Evolutionary conservation across 1,140 invertebrate species (phyloP).

Genomic region (Acarapis woodi): DNA sequence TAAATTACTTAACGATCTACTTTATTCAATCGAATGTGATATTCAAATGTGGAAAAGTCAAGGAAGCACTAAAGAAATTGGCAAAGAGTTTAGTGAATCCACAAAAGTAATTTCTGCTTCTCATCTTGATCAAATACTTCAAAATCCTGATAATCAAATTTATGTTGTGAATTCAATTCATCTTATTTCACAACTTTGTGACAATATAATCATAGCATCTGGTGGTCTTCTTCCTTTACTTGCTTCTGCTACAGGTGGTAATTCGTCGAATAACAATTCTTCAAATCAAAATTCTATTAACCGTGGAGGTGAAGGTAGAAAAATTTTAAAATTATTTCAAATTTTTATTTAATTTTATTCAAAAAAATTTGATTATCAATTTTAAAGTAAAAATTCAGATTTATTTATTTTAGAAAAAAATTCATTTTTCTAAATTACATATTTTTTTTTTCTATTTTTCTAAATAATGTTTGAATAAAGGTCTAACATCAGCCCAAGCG

Average conservation of each 20-base stretch:
- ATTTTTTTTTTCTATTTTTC: too few species aligned
- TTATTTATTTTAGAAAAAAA: too few species aligned
- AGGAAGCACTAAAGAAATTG: not conserved
- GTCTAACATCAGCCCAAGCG: conserved; percentile 6
- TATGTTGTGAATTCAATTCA: conserved; percentile 98
- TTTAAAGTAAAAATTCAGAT: too few species aligned
- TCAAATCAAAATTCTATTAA: not conserved
- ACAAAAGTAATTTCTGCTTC: not conserved
- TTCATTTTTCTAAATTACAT: too few species aligned
- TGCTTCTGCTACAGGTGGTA: conserved; percentile 51
- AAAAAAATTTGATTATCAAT: too few species aligned
- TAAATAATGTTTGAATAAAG: conserved; percentile 3
- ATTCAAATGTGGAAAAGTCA: conserved; percentile 52
- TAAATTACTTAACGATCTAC: conserved; percentile 70
- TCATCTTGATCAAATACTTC: conserved; percentile 7
- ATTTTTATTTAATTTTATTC: too few species aligned
- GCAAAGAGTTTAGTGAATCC: not conserved
- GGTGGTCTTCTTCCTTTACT: conserved; percentile 82
- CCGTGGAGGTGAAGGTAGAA: not conserved
- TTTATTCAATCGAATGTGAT: conserved; percentile 88
- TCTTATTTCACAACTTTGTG: conserved; percentile 87
- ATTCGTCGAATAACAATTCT: not conserved
- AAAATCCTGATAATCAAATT: conserved; percentile 55
- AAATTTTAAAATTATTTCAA: too few species aligned
- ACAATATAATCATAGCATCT: conserved; percentile 95